A percentile compares a stretch with the other conserved stretches of the same genome.
Conservation (phyloP, 2,113 vertebrate species). For the Oncorhynchus masou region DNA sequence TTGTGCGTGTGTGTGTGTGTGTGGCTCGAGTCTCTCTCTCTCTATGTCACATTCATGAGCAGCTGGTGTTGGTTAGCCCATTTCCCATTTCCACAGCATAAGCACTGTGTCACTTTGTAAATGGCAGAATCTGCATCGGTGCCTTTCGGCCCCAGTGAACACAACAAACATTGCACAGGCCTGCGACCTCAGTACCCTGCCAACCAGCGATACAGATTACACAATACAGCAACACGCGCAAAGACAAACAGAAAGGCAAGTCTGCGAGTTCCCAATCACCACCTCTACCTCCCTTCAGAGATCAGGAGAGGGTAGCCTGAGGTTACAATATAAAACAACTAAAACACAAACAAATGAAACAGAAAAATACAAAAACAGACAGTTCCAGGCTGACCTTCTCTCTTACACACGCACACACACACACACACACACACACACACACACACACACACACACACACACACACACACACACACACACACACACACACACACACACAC, state of each 20-base stretch:
- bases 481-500: conserved; percentile 8
- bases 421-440: no score
- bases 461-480: conserved; percentile 3
- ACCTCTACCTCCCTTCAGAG: conserved; percentile 38
- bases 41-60: conserved; percentile 52
- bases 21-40: no score
- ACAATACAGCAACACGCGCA: conserved; percentile 41
- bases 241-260: conserved; percentile 48
- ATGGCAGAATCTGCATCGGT: conserved; percentile 62
- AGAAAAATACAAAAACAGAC: conserved; percentile 52
- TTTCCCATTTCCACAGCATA: conserved; percentile 55
- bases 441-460: no score
- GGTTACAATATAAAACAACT: conserved; percentile 24
- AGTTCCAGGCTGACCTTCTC: conserved; percentile 50
- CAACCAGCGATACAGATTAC: conserved; percentile 31
- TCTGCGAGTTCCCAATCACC: conserved; percentile 45
- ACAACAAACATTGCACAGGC: conserved; percentile 21
- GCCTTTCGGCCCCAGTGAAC: conserved; percentile 47
- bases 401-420: conserved; percentile 3
- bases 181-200: conserved; percentile 2
- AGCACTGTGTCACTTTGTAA: conserved; percentile 56
- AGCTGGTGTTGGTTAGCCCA: conserved; percentile 60
- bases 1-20: conserved; percentile 32
- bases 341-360: conserved; percentile 39
- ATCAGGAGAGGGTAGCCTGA: conserved; percentile 35